These are phyloP conservation scores for Liposcelis brunnea DNA, from an alignment of 2,888 invertebrate genomes.

Conservation along the genomic window DNA sequence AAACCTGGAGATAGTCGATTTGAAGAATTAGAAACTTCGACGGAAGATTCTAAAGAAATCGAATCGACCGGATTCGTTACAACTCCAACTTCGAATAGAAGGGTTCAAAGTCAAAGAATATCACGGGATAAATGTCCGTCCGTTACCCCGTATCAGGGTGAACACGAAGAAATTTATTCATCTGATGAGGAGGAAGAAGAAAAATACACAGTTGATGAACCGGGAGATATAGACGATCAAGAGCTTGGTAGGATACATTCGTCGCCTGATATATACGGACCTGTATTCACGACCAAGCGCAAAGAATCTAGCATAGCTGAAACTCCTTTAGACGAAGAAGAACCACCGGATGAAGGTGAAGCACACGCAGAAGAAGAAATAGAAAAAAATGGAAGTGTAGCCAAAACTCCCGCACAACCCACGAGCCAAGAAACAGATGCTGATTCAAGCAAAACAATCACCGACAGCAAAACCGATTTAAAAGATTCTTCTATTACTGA, in stretches of 20 bases:
- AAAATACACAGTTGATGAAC: conserved; percentile 4
- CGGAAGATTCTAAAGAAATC: conserved; percentile 8
- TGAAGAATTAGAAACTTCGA: neutral
- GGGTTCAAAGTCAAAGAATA: conserved; percentile 7
- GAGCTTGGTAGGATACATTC: conserved; percentile 1
- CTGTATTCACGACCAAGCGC: neutral
- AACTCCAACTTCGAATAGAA: conserved; percentile 4
- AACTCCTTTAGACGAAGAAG: neutral
- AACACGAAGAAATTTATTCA: conserved; percentile 3
- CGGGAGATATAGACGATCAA: neutral
- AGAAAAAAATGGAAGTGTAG: conserved; percentile 9
- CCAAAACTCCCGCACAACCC: conserved; percentile 12
- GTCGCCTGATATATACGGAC: conserved; percentile 1
- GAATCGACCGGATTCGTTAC: conserved; percentile 2
- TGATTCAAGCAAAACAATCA: no score
- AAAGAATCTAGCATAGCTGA: no score
- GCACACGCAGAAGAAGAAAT: conserved; percentile 11
- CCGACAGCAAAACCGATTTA: no score
- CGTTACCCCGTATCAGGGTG: neutral
- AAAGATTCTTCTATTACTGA: neutral
- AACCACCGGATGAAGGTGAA: conserved; percentile 10
- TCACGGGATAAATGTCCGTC: neutral
- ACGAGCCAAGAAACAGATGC: no score
- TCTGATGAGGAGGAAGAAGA: conserved; percentile 7
- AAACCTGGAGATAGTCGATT: neutral